Conservation (phyloP, 2,113 vertebrate genomes). For the Barnardius zonarius region DNA sequence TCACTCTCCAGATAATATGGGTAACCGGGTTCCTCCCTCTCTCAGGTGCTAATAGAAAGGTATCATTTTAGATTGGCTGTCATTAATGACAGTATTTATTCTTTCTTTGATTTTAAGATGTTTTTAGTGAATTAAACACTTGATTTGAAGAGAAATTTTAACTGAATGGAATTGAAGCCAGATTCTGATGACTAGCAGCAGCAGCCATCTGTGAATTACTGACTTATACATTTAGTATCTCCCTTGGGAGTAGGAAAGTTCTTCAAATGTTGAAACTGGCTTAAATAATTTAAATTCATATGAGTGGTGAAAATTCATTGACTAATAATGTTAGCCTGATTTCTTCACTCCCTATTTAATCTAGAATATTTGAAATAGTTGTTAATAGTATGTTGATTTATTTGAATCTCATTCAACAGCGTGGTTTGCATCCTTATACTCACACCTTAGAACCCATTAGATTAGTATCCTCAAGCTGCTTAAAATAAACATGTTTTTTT, state of each 20-base stretch:
- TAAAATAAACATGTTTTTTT: neutral
- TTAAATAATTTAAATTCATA: slow-evolving; percentile 54
- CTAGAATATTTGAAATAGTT: slow-evolving; percentile 23
- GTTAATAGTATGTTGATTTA: neutral
- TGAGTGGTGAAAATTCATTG: slow-evolving; percentile 57
- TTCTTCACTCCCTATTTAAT: slow-evolving; percentile 36
- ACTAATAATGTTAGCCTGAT: slow-evolving; percentile 33
- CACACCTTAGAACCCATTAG: neutral
- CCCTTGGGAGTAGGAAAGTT: slow-evolving; percentile 37
- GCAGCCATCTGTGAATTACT: slow-evolving; percentile 49
- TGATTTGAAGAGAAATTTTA: slow-evolving; percentile 25
- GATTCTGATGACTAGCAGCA: slow-evolving; percentile 35
- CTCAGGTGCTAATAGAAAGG: neutral
- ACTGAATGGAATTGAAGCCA: slow-evolving; percentile 20
- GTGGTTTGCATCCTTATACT: neutral
- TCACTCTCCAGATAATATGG: neutral
- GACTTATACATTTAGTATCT: neutral
- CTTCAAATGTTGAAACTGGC: slow-evolving; percentile 59
- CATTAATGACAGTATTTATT: neutral
- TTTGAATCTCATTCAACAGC: neutral
- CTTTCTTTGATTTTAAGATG: neutral
- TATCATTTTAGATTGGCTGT: neutral
- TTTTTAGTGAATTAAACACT: slow-evolving; percentile 7
- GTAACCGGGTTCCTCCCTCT: neutral
- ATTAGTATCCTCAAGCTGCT: neutral